A percentile compares a stretch with the other conserved stretches of the same genome.
These are phyloP conservation scores for Heterochromis multidens DNA, from an alignment of 2,113 vertebrate genomes.

Conservation along the genomic window DNA sequence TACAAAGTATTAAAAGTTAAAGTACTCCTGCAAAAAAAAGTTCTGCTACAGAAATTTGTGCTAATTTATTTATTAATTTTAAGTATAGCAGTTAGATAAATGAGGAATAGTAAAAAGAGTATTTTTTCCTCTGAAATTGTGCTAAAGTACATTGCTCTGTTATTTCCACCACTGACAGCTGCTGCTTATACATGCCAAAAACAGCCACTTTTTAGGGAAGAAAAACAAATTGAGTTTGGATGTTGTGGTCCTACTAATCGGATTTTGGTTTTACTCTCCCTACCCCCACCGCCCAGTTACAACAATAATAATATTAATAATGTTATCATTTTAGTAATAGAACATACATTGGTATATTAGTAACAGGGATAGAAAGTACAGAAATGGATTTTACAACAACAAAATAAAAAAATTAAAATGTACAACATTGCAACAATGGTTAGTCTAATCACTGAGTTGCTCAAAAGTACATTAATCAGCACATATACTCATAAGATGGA, in stretches of 20 bases:
- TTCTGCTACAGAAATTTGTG: no score
- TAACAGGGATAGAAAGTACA: fast-evolving
- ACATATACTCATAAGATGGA: background rate
- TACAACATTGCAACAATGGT: background rate
- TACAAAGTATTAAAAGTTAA: background rate
- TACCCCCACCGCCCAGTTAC: no score
- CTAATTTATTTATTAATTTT: no score
- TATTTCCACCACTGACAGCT: no score
- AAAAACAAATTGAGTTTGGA: background rate
- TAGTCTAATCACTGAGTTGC: fast-evolving
- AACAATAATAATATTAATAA: background rate
- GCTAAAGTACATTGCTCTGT: no score
- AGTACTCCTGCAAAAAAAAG: background rate
- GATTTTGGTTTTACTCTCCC: background rate
- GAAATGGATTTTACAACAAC: fast-evolving
- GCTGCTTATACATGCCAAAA: no score
- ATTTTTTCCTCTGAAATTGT: no score
- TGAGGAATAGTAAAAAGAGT: no score
- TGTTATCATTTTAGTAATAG: fast-evolving
- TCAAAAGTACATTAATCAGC: background rate
- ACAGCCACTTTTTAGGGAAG: no score
- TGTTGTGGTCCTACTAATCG: background rate
- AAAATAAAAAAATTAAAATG: background rate
- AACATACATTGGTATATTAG: background rate
- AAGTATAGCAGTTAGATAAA: no score